Evolutionary conservation across 2,797 vertebrate species (phyloP).

Genomic region (Danio kyathit): DNA sequence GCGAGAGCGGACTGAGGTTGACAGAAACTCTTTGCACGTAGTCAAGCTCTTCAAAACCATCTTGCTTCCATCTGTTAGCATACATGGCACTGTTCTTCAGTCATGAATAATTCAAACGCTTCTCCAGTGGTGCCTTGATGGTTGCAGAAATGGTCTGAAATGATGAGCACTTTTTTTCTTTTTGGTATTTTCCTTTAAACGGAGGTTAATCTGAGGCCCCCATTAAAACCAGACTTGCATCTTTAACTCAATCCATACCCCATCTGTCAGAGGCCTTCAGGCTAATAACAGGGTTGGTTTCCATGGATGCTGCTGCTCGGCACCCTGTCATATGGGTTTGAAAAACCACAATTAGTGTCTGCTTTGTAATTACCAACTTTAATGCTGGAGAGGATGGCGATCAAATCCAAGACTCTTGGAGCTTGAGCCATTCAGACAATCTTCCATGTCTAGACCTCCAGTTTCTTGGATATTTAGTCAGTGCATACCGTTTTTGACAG

Average conservation of each 20-base stretch:
- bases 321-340: slow-evolving; percentile 57
- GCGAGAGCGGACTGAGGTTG: slow-evolving; percentile 58
- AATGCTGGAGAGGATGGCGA: slow-evolving; percentile 38
- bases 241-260: slow-evolving; percentile 59
- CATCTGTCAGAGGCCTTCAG: slow-evolving; percentile 57
- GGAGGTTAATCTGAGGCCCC: slow-evolving; percentile 55
- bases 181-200: neutral
- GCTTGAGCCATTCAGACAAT: slow-evolving; percentile 16
- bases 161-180: slow-evolving; percentile 9
- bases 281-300: slow-evolving; percentile 52
- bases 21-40: slow-evolving; percentile 62
- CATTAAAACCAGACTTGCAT: slow-evolving; percentile 51
- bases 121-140: slow-evolving; percentile 50
- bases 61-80: slow-evolving; percentile 60
- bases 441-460: slow-evolving; percentile 9
- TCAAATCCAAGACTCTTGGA: slow-evolving; percentile 35
- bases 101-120: slow-evolving; percentile 66
- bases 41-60: slow-evolving; percentile 36
- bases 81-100: slow-evolving; percentile 54
- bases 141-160: slow-evolving; percentile 32
- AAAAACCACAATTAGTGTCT: slow-evolving; percentile 54
- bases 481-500: slow-evolving; percentile 24
- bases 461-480: slow-evolving; percentile 27
- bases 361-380: slow-evolving; percentile 47
- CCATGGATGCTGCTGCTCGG: slow-evolving; percentile 37